Evolutionary conservation across 2,113 vertebrate species (phyloP), one percentile per base, ranked within the genome.

Genomic region (Oncorhynchus masou): DNA sequence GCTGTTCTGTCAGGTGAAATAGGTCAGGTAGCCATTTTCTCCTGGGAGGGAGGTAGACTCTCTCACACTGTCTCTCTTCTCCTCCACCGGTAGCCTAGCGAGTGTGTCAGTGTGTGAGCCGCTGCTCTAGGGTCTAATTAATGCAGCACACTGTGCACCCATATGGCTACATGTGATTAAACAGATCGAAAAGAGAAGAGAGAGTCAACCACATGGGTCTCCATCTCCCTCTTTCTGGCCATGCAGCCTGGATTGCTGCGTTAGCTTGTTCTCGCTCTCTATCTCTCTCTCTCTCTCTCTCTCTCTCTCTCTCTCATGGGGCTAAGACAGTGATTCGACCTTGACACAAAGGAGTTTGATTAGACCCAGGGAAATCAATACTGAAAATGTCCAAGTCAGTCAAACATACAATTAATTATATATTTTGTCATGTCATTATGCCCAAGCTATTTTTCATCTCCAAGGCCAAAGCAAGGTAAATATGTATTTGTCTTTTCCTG

Each of bases 151-250:
- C 84, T 87, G 88, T 84, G 90, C 79, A 79, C 86, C 87, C 85
- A 88, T 91, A 92, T 92, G 90, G 84, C 84, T 87, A 71, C 71
- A 79, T 87, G 79, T 88, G 84, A 91, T 86, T 85, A 79, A 79
- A 83, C 80, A 77, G 76, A 82, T 51, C 79, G 83, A 31, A 29
- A 67, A 27, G 62, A 31, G 24, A 29, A 54, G 13, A 70, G 49
- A 66, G 13, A 25, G 71, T 70, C 48, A 5, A 70, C 15, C 45
- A 54, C 66, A 45, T 81, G 27, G 54, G 25, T 70, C 68, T 20
- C 31, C 20, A 29, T 87, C 80, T 60, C 39, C 39, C 72, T 87
- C 80, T 60, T 22, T 48, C 71, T 74, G 71, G 19, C 77, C 81
- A 83, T 80, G 66, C 75, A 76, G 76, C 76, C 72, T 68, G 22